Evolutionary conservation across 1,140 invertebrate genomes (phyloP).

Genomic region (Asbolus verrucosus): DNA sequence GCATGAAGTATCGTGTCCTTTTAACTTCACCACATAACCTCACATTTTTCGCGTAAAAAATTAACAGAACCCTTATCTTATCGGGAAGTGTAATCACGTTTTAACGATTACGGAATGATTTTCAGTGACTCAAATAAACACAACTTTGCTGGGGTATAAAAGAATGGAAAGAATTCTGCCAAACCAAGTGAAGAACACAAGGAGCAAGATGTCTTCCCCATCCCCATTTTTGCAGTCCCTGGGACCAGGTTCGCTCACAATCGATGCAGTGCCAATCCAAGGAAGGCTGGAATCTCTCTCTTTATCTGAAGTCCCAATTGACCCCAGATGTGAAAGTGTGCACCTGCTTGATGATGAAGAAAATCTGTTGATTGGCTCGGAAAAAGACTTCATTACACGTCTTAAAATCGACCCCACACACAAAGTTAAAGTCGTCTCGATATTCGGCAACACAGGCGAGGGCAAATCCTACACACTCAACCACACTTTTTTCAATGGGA

Average conservation of each 20-base stretch:
- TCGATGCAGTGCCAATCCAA: slow-evolving; percentile 21
- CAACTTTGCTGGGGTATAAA: slow-evolving; percentile 31
- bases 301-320: slow-evolving; percentile 18
- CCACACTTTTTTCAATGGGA: slow-evolving; percentile 81
- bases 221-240: slow-evolving; percentile 9
- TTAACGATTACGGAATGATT: no score
- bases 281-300: no score
- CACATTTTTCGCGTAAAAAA: no score
- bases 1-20: no score
- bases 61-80: no score
- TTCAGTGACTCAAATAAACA: slow-evolving; percentile 36
- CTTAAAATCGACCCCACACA: slow-evolving; percentile 53
- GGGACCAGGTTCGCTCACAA: no score
- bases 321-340: slow-evolving; percentile 48
- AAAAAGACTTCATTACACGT: slow-evolving; percentile 50
- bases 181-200: not conserved
- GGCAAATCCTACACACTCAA: slow-evolving; percentile 89
- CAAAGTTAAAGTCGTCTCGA: slow-evolving; percentile 85
- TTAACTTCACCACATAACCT: no score
- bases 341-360: slow-evolving; percentile 55
- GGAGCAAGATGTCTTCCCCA: slow-evolving; percentile 15
- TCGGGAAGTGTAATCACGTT: not conserved
- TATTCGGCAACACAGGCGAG: slow-evolving; percentile 90
- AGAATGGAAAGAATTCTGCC: slow-evolving; percentile 7
- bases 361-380: slow-evolving; percentile 51